phyloP scores from a whole-genome alignment of 2,797 vertebrate genomes.

The Percopsis omiscomaycus region DNA sequence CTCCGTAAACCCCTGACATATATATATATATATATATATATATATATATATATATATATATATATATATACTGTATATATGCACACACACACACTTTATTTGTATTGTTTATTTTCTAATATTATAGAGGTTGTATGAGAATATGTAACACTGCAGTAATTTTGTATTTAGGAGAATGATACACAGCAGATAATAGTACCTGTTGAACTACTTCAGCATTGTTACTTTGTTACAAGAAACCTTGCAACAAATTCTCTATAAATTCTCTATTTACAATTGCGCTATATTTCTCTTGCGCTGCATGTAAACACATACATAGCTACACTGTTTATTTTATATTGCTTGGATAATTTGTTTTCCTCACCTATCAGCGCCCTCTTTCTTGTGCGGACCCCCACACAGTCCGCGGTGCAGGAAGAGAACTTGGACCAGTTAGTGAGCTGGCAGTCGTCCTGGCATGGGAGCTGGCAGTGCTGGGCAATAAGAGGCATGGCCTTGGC shows the following conservation, averaged over 20 bases:
- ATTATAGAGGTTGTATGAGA: no score
- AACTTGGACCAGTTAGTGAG: constrained; percentile 98
- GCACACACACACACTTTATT: no score
- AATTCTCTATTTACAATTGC: no score
- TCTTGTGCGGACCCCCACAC: constrained; percentile 91
- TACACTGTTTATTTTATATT: constrained; percentile 10
- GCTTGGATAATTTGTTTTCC: constrained; percentile 16
- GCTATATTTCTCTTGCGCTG: no score
- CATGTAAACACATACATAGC: neutral
- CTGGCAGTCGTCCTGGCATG: constrained; percentile 97
- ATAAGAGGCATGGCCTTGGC: constrained; percentile 85
- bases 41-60: no score
- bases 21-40: no score
- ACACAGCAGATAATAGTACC: constrained; percentile 29
- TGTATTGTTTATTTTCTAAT: no score
- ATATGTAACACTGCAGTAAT: constrained; percentile 11
- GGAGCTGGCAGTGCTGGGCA: constrained; percentile 91
- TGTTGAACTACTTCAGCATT: constrained; percentile 34
- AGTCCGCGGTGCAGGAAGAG: constrained; percentile 93
- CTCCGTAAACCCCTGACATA: no score
- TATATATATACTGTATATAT: no score
- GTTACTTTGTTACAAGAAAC: constrained; percentile 39
- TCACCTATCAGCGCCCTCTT: constrained; percentile 91
- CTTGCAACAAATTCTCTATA: no score
- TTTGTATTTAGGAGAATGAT: constrained; percentile 32